Percentiles rank a stretch among this genome's conserved stretches.
Evolutionary conservation across 2,113 vertebrate genomes (phyloP).

Genomic region (Numenius arquata): DNA sequence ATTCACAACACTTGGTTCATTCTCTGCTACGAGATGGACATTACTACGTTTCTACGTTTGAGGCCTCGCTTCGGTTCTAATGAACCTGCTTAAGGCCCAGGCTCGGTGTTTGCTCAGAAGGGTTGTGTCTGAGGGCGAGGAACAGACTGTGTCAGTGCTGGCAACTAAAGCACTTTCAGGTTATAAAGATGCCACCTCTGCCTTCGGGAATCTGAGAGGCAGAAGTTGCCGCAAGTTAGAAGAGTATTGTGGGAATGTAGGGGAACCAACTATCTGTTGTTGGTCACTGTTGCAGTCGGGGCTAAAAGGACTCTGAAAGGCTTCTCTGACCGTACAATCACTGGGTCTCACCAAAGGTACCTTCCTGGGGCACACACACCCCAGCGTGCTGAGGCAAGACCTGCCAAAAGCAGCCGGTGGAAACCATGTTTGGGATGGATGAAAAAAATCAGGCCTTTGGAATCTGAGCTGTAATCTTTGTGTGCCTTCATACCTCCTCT

Average conservation of each 20-base stretch:
- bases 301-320: neutral
- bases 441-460: neutral
- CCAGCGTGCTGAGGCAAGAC: neutral
- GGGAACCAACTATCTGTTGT: no score
- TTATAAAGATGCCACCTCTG: neutral
- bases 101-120: neutral
- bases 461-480: neutral
- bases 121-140: no score
- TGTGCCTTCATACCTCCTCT: neutral
- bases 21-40: neutral
- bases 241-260: neutral
- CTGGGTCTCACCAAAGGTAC: neutral
- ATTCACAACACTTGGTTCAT: neutral
- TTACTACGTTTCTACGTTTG: neutral
- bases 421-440: neutral
- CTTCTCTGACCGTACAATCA: neutral
- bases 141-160: neutral
- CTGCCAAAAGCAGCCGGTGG: neutral
- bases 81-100: neutral
- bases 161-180: neutral
- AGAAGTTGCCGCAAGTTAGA: neutral
- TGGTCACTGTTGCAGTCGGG: neutral
- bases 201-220: neutral
- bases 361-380: neutral
- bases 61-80: neutral